These are phyloP conservation scores for Dendrolimus punctatus DNA, from an alignment of 1,140 invertebrate genomes.

Conservation along the genomic window DNA sequence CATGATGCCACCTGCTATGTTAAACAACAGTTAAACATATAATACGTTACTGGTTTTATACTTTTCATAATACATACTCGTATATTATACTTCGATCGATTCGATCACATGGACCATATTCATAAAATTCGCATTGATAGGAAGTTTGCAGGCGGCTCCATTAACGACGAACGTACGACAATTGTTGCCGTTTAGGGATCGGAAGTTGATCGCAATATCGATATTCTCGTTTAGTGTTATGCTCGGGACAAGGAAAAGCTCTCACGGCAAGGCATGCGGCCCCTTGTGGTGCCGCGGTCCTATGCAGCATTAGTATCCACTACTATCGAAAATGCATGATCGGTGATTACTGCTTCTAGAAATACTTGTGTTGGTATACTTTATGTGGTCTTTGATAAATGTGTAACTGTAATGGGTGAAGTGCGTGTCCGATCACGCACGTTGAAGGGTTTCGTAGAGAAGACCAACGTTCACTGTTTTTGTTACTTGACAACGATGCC, in stretches of 20 bases:
- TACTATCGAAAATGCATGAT: too few species aligned
- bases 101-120: conserved; percentile 18
- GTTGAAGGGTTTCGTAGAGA: too few species aligned
- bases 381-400: background rate
- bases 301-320: too few species aligned
- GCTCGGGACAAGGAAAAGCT: conserved; percentile 64
- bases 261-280: conserved; percentile 28
- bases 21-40: too few species aligned
- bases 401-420: too few species aligned
- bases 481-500: too few species aligned
- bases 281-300: conserved; percentile 26
- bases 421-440: too few species aligned
- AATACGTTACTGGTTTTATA: too few species aligned
- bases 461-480: too few species aligned
- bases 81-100: conserved; percentile 10
- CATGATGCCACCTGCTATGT: too few species aligned
- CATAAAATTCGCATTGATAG: conserved; percentile 25
- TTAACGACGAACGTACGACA: conserved; percentile 43
- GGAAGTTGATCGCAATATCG: conserved; percentile 43
- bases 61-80: too few species aligned
- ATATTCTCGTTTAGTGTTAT: conserved; percentile 67
- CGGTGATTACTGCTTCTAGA: too few species aligned
- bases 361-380: background rate
- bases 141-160: conserved; percentile 25
- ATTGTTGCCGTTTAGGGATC: conserved; percentile 55